phyloP scores from a whole-genome alignment of 2,797 vertebrate genomes.

The Natrix natrix region DNA sequence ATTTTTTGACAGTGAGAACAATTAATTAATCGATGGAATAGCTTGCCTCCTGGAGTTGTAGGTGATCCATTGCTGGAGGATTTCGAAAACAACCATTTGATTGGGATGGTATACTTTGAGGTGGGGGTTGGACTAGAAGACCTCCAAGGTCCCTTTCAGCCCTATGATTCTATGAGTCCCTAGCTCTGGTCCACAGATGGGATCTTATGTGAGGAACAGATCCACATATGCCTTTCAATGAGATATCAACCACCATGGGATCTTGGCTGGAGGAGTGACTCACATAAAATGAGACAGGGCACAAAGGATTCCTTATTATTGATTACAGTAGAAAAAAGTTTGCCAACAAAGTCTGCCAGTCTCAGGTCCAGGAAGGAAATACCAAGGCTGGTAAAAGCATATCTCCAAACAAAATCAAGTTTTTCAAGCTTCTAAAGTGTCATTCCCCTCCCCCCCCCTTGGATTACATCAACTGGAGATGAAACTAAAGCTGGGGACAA shows the following conservation, averaged over 20 bases:
- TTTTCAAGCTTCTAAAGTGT: background rate
- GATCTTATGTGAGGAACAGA: background rate
- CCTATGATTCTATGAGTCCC: background rate
- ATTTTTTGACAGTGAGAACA: background rate
- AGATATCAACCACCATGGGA: background rate
- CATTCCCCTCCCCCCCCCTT: rapidly evolving
- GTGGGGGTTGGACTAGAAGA: background rate
- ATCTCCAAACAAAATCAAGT: background rate
- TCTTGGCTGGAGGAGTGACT: background rate
- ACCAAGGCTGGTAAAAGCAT: background rate
- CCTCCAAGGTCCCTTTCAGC: background rate
- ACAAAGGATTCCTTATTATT: background rate
- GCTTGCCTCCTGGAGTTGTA: background rate
- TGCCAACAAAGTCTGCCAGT: background rate
- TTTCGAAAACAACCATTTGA: background rate
- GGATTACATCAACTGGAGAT: background rate
- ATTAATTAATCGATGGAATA: background rate
- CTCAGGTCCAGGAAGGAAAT: background rate
- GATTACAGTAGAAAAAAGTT: background rate
- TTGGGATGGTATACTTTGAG: background rate
- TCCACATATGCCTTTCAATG: background rate
- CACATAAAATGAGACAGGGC: background rate
- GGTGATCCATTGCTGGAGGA: background rate
- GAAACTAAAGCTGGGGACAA: background rate
- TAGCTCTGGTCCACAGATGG: background rate